Evolutionary conservation across 2,113 vertebrate genomes (phyloP), one percentile per base, ranked within the genome.

Genomic region (Pseudolaguvia tuberculata): DNA sequence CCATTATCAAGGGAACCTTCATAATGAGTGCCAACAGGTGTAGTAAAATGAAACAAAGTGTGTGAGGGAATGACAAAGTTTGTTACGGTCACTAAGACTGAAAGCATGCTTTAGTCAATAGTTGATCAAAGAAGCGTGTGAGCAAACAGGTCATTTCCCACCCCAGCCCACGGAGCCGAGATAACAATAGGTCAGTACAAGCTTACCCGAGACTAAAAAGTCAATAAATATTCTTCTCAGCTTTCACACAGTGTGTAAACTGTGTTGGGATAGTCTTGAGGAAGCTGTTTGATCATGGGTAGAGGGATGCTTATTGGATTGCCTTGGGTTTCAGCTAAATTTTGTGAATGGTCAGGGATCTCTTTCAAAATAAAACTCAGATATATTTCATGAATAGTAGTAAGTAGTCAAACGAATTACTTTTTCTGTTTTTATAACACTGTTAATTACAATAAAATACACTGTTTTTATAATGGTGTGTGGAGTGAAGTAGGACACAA

Each of bases 121-220:
- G 23, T 50, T 77, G 78, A 50, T 76, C 83, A 83, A 82, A 85
- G 80, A 80, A 66, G 81, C 29, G 59, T 76, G 76, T 71, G 76
- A 75, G 23, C 23, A 77, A 42, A 69, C 50, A 79, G 81, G 70
- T 75, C 78, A 79, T 53, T 72, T 72, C 25, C 70, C 70, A 72
- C 55, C 42, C 48, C 55, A 72, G 70, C 14, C 42, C 42, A 59
- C 18, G 45, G 48, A 59, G 21, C 4, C 25, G 29, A 56, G 56
- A 72, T 59, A 58, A 58, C 69, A 47, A 20, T 11, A 58, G 56
- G 50, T 58, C 70, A 72, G 39, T 59, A 56, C 70, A 48, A 25
- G 42, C 55, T 71, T 71, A 58, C 39, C 42, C 10, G 23, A 71
- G 35, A 27, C 53, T 58, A 72, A 72, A 27, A 58, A 42, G 70